These are phyloP conservation scores for Petrocephalus zakoni DNA, from an alignment of 2,113 vertebrate genomes.

Conservation along the genomic window DNA sequence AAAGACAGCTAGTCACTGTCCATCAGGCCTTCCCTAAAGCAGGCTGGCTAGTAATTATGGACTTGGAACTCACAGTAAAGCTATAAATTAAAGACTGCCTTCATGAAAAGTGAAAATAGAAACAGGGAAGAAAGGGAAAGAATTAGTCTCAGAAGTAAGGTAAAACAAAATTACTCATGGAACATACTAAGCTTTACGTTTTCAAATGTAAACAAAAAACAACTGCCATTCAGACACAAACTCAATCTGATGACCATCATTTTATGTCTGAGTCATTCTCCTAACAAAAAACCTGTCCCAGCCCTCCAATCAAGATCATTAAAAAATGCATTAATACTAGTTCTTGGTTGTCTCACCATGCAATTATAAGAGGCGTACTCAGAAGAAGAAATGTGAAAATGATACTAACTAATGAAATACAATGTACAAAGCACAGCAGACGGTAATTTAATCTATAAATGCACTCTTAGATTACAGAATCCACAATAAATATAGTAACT, in stretches of 20 bases:
- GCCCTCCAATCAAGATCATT: neutral
- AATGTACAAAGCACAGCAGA: neutral
- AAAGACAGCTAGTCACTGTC: neutral
- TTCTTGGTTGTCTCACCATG: neutral
- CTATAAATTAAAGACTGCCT: conserved; percentile 38
- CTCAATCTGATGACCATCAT: neutral
- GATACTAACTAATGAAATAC: neutral
- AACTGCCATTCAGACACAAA: neutral
- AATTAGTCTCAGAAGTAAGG: neutral
- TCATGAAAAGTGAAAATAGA: neutral
- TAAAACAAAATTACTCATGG: neutral
- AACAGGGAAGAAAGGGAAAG: neutral
- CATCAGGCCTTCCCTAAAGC: neutral
- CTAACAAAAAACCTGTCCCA: neutral
- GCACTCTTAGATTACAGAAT: neutral
- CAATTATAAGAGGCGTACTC: neutral
- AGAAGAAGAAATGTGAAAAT: neutral
- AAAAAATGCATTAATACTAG: neutral
- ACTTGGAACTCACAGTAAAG: neutral
- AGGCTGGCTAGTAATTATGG: neutral
- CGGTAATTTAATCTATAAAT: neutral
- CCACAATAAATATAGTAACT: neutral
- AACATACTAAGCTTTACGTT: neutral
- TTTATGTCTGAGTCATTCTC: neutral
- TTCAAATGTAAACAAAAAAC: neutral